Conservation (phyloP, 2,797 vertebrate species). For the Danio choprae region DNA sequence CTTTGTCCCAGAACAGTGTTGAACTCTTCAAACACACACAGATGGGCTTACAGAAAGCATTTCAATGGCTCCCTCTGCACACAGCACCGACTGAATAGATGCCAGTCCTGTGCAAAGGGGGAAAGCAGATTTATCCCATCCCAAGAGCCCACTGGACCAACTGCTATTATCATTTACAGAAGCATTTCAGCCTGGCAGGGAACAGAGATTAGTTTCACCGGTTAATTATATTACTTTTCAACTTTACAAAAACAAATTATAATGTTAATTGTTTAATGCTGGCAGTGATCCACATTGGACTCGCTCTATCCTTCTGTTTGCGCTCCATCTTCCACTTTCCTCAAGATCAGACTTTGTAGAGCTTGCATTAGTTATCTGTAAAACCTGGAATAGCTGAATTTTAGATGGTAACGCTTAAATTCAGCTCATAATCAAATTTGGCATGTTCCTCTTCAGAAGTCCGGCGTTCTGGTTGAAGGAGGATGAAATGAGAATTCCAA, state of each 20-base stretch:
- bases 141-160: slow-evolving; percentile 37
- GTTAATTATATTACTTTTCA: slow-evolving; percentile 36
- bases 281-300: slow-evolving; percentile 30
- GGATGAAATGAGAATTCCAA: slow-evolving; percentile 19
- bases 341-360: slow-evolving; percentile 20
- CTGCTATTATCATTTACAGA: slow-evolving; percentile 33
- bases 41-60: slow-evolving; percentile 26
- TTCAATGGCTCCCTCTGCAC: slow-evolving; percentile 26
- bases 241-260: slow-evolving; percentile 36
- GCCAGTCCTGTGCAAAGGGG: slow-evolving; percentile 27
- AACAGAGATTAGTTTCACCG: slow-evolving; percentile 35
- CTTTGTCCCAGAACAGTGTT: slow-evolving; percentile 23
- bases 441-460: slow-evolving; percentile 14
- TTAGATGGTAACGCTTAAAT: slow-evolving; percentile 3
- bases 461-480: background rate
- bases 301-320: slow-evolving; percentile 7
- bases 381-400: slow-evolving; percentile 11
- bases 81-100: slow-evolving; percentile 26
- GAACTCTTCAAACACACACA: slow-evolving; percentile 35
- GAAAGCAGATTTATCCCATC: slow-evolving; percentile 26
- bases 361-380: background rate
- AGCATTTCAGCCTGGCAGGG: slow-evolving; percentile 2
- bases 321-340: background rate
- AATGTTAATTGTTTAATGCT: slow-evolving; percentile 43
- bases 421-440: slow-evolving; percentile 24